Evolutionary conservation across 2,113 vertebrate genomes (phyloP).

Genomic region (Gymnarchus niloticus): DNA sequence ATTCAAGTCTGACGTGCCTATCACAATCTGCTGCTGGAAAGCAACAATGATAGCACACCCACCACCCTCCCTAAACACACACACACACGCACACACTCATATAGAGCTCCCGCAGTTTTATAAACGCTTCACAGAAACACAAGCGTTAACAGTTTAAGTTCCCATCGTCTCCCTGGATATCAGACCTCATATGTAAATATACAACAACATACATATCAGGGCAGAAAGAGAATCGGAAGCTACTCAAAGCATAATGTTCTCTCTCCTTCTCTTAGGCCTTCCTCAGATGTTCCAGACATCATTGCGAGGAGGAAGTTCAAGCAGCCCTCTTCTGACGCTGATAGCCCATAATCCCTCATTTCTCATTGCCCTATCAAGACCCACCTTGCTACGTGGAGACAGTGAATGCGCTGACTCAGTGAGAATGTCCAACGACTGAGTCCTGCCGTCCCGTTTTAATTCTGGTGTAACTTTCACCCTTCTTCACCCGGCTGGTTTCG

Average conservation of each 20-base stretch:
- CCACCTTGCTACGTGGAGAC: not conserved
- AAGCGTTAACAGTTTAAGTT: not conserved
- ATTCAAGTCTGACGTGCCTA: slow-evolving; percentile 32
- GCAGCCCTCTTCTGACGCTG: slow-evolving; percentile 49
- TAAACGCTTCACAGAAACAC: not conserved
- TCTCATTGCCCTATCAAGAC: not conserved
- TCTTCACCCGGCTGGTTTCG: not conserved
- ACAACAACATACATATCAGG: not conserved
- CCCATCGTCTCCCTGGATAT: not conserved
- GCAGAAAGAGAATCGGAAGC: not conserved
- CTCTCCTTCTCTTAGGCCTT: slow-evolving; percentile 52
- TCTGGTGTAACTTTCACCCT: not conserved
- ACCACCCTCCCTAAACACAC: not conserved
- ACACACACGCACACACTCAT: not conserved
- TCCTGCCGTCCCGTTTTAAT: not conserved
- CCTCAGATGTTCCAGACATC: slow-evolving; percentile 62
- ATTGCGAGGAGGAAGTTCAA: slow-evolving; percentile 55
- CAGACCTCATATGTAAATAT: not conserved
- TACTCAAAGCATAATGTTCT: not conserved
- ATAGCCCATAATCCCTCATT: slow-evolving; percentile 45
- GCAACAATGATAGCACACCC: not conserved
- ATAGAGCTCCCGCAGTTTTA: not conserved
- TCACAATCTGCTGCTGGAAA: slow-evolving; percentile 13
- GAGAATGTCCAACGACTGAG: not conserved
- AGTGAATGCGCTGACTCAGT: not conserved